A percentile compares a stretch with the other conserved stretches of the same genome.
Conservation (phyloP, 1,140 invertebrate species). For the Zaprionus camerounensis region DNA sequence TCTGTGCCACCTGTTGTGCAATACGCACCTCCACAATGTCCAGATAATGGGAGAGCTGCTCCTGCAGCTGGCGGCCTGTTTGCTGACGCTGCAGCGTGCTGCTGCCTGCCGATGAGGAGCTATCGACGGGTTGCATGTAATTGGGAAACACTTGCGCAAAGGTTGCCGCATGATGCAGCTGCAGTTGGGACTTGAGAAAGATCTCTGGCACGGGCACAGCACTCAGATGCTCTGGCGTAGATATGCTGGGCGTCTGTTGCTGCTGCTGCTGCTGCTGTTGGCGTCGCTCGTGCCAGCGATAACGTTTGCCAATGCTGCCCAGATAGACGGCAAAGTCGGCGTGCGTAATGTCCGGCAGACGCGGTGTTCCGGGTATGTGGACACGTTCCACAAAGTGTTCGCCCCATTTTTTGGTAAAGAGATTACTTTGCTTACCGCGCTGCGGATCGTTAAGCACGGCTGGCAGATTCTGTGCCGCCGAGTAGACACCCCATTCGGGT, state of each 20-base stretch:
- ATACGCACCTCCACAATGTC: constrained; percentile 98
- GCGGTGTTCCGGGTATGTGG: constrained; percentile 89
- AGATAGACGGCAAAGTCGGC: constrained; percentile 95
- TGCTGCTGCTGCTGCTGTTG: constrained; percentile 56
- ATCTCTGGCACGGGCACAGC: constrained; percentile 94
- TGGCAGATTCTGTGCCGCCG: constrained; percentile 96
- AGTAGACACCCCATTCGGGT: constrained; percentile 91
- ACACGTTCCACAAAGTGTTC: constrained; percentile 95
- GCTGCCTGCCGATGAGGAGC: constrained; percentile 27
- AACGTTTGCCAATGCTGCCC: constrained; percentile 89
- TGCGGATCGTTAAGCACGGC: constrained; percentile 98
- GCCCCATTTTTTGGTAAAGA: constrained; percentile 99
- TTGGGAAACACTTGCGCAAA: constrained; percentile 94
- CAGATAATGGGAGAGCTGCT: constrained; percentile 95
- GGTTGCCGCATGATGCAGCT: constrained; percentile 91
- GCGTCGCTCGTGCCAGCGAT: constrained; percentile 85
- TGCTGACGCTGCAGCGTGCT: constrained; percentile 77
- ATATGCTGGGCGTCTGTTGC: constrained; percentile 42
- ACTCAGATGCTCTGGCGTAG: constrained; percentile 85
- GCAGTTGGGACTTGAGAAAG: constrained; percentile 93
- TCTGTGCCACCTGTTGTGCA: constrained; percentile 96
- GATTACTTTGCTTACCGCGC: constrained; percentile 94
- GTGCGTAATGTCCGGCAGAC: constrained; percentile 93
- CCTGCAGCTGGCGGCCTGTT: constrained; percentile 85
- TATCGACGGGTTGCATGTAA: constrained; percentile 84